Percentiles rank a stretch among this genome's conserved stretches.
Evolutionary conservation across 2,113 vertebrate species (phyloP).

Genomic region (Semnornis frantzii): DNA sequence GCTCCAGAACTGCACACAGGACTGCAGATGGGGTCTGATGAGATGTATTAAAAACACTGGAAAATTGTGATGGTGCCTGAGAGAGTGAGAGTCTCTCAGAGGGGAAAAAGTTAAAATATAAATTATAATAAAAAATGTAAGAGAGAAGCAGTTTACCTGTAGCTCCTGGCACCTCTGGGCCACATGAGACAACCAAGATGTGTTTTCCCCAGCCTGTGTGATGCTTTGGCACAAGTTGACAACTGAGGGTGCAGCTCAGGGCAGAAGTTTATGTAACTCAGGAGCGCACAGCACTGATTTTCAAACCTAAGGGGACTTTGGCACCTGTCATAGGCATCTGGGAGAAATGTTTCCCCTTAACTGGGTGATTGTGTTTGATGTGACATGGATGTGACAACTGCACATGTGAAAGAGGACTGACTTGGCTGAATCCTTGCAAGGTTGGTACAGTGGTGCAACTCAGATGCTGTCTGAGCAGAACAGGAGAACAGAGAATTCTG

Average conservation of each 20-base stretch:
- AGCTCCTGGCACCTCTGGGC: neutral
- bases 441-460: neutral
- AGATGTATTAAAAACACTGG: neutral
- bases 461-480: neutral
- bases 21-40: too few relatives aligned
- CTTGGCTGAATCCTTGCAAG: neutral
- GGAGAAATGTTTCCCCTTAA: neutral
- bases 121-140: neutral
- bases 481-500: neutral
- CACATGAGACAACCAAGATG: fast-evolving
- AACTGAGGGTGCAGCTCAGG: neutral
- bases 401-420: neutral
- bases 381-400: neutral
- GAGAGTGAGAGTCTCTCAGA: neutral
- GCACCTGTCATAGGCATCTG: neutral
- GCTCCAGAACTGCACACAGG: too few relatives aligned
- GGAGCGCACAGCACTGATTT: neutral
- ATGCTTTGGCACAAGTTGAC: neutral
- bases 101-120: neutral
- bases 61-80: neutral
- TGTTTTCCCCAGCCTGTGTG: fast-evolving
- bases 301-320: neutral
- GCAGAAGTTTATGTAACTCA: neutral
- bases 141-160: neutral
- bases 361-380: neutral